These are phyloP conservation scores for Hipparchia sbordonii DNA, from an alignment of 2,888 invertebrate species.

Conservation along the genomic window DNA sequence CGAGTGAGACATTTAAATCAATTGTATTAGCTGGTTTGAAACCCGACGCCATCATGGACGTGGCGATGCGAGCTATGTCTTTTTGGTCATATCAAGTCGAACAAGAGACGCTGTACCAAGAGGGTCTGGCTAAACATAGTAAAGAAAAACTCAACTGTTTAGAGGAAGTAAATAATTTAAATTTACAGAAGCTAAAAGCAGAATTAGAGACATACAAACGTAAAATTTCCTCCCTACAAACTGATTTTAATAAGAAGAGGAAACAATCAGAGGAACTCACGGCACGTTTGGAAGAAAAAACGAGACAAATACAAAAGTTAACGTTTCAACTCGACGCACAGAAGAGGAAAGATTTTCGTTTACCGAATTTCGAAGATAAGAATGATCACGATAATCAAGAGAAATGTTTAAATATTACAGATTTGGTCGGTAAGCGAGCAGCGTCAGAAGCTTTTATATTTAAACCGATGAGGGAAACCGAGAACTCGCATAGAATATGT, in stretches of 20 bases:
- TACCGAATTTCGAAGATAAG: slow-evolving; percentile 54
- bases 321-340: slow-evolving; percentile 72
- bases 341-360: slow-evolving; percentile 67
- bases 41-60: slow-evolving; percentile 80
- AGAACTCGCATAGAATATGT: slow-evolving; percentile 58
- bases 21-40: slow-evolving; percentile 80
- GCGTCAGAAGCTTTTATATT: slow-evolving; percentile 68
- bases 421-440: slow-evolving; percentile 66
- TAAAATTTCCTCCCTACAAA: slow-evolving; percentile 69
- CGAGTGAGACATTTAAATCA: slow-evolving; percentile 78
- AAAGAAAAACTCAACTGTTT: slow-evolving; percentile 73
- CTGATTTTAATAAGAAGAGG: slow-evolving; percentile 70
- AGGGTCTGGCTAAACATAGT: slow-evolving; percentile 73
- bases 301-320: slow-evolving; percentile 74
- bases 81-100: slow-evolving; percentile 81
- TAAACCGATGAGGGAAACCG: slow-evolving; percentile 63
- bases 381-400: slow-evolving; percentile 56
- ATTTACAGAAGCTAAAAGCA: slow-evolving; percentile 73
- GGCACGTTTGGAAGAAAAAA: slow-evolving; percentile 70
- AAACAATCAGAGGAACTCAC: slow-evolving; percentile 74
- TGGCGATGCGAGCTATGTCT: slow-evolving; percentile 81
- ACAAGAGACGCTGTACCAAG: slow-evolving; percentile 78
- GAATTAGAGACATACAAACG: slow-evolving; percentile 76
- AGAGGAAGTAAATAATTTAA: slow-evolving; percentile 73
- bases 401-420: slow-evolving; percentile 72